Evolutionary conservation across 2,113 vertebrate genomes (phyloP).

Genomic region (Phrynocephalus versicolor): DNA sequence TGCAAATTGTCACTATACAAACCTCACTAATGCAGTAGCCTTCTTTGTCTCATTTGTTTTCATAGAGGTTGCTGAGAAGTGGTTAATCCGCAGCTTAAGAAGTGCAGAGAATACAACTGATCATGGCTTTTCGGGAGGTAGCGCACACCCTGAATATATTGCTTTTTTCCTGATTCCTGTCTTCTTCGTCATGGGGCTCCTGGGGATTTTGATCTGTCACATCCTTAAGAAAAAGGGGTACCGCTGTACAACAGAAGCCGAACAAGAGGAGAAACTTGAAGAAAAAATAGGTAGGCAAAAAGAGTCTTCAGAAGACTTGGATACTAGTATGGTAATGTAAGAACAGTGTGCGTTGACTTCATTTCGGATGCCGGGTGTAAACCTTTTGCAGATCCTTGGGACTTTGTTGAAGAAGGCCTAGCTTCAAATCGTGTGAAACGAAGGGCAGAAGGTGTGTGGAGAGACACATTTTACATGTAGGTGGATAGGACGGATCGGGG

Average conservation of each 20-base stretch:
- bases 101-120: slow-evolving; percentile 29
- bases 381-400: background rate
- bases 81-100: slow-evolving; percentile 41
- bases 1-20: background rate
- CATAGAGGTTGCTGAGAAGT: slow-evolving; percentile 28
- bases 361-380: background rate
- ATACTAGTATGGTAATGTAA: background rate
- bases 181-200: slow-evolving; percentile 92
- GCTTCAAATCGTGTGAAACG: background rate
- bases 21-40: background rate
- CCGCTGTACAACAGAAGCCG: slow-evolving; percentile 89
- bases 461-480: no score
- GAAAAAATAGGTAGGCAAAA: slow-evolving; percentile 87
- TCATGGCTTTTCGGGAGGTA: slow-evolving; percentile 21
- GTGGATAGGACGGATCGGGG: no score
- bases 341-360: background rate
- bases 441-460: no score
- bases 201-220: slow-evolving; percentile 93
- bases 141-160: slow-evolving; percentile 73
- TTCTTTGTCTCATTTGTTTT: slow-evolving; percentile 23
- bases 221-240: slow-evolving; percentile 93
- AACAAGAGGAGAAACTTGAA: slow-evolving; percentile 77
- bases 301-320: background rate
- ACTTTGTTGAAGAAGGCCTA: background rate
- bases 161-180: slow-evolving; percentile 86